These are phyloP conservation scores for Triplophysa bombifrons DNA, from an alignment of 2,797 vertebrate species.

Conservation along the genomic window DNA sequence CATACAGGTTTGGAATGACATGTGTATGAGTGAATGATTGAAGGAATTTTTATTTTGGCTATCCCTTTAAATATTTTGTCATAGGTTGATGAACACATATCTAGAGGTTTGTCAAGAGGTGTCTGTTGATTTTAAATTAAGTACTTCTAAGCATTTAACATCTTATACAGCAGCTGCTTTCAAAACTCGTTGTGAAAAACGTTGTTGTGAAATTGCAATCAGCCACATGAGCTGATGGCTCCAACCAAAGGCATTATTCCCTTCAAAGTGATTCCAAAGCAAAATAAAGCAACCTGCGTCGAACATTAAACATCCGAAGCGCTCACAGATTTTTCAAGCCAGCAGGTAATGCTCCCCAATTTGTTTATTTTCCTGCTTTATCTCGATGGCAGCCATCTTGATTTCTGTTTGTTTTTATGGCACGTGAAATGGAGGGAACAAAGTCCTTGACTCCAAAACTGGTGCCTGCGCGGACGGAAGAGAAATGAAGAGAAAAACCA, in stretches of 20 bases:
- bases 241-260: neutral
- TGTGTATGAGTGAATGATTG: too few species aligned
- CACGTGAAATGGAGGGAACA: slow-evolving; percentile 56
- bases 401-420: slow-evolving; percentile 74
- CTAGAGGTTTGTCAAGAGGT: neutral
- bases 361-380: slow-evolving; percentile 73
- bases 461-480: slow-evolving; percentile 32
- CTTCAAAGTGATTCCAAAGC: slow-evolving; percentile 42
- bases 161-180: slow-evolving; percentile 7
- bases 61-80: neutral
- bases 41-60: too few species aligned
- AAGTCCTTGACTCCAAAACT: slow-evolving; percentile 67
- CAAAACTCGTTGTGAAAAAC: neutral
- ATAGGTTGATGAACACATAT: neutral
- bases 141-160: neutral
- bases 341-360: slow-evolving; percentile 49
- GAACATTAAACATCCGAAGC: slow-evolving; percentile 37
- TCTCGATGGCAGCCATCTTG: slow-evolving; percentile 53
- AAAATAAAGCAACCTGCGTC: slow-evolving; percentile 40
- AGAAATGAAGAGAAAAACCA: slow-evolving; percentile 17
- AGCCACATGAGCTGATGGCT: neutral
- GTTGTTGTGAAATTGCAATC: slow-evolving; percentile 1
- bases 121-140: neutral
- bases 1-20: too few species aligned
- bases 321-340: slow-evolving; percentile 25